Conservation (phyloP, 2,797 vertebrate species). For the Anguilla obscura region DNA sequence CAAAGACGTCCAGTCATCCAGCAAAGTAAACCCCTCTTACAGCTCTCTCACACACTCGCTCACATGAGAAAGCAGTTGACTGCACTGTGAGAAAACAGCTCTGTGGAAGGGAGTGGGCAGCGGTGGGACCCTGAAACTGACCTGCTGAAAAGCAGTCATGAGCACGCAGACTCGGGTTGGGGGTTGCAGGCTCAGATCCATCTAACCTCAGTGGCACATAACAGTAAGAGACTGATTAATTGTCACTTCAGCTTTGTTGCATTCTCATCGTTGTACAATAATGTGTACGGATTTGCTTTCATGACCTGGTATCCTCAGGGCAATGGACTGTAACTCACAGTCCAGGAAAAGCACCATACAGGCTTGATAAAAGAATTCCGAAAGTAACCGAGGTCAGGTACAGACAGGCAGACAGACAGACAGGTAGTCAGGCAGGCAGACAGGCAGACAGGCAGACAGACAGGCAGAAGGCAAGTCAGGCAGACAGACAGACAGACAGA, state of each 20-base stretch:
- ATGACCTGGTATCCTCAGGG: no score
- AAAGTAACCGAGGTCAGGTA: not conserved
- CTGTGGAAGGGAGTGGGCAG: not conserved
- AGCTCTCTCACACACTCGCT: not conserved
- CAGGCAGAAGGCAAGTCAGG: no score
- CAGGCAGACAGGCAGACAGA: no score
- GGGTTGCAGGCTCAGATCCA: not conserved
- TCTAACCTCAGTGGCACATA: not conserved
- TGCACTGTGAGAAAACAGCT: not conserved
- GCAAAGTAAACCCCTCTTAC: not conserved
- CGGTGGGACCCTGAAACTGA: not conserved
- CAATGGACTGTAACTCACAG: not conserved
- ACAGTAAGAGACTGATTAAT: not conserved
- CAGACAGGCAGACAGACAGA: not conserved
- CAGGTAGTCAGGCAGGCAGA: no score
- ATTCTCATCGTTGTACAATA: not conserved
- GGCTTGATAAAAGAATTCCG: not conserved
- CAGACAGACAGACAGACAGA: not conserved
- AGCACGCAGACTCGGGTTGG: not conserved
- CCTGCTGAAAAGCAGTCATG: not conserved
- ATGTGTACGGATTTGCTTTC: not conserved
- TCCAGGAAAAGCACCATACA: not conserved
- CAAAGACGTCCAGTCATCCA: slow-evolving; percentile 21
- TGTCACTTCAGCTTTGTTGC: not conserved
- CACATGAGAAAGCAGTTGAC: slow-evolving; percentile 8